A percentile compares a stretch with the other conserved stretches of the same genome.
Conservation (phyloP, 1,140 invertebrate species). For the Ptiloglossa arizonensis region DNA sequence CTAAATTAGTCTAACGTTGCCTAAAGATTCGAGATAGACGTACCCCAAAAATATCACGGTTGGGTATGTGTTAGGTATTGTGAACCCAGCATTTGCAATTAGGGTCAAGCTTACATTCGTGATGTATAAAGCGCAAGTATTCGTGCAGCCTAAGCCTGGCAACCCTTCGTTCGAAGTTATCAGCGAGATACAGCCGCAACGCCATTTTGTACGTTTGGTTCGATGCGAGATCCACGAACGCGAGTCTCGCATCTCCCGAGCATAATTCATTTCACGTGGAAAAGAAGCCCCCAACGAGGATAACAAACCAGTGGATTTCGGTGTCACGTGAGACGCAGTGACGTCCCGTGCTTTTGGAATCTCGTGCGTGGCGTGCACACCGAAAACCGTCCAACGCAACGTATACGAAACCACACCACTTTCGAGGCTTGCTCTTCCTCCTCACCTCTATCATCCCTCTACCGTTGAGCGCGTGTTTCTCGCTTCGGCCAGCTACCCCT, state of each 20-base stretch:
- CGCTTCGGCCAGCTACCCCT: slow-evolving; percentile 4
- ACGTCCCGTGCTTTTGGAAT: slow-evolving; percentile 49
- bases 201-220: no score
- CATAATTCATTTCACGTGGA: slow-evolving; percentile 33
- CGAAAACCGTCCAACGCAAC: slow-evolving; percentile 58
- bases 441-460: not conserved
- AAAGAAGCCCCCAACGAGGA: not conserved
- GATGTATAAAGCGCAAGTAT: no score
- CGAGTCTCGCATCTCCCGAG: slow-evolving; percentile 32
- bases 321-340: slow-evolving; percentile 51
- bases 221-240: no score
- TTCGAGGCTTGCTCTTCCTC: slow-evolving; percentile 18
- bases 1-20: no score
- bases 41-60: no score
- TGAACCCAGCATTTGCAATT: no score
- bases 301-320: slow-evolving; percentile 31
- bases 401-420: slow-evolving; percentile 54
- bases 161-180: no score
- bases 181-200: no score
- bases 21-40: no score
- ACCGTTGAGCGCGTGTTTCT: slow-evolving; percentile 10
- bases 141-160: no score
- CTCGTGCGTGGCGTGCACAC: slow-evolving; percentile 55
- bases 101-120: no score
- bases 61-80: no score